Conservation (phyloP, 2,888 invertebrate species). For the Apodemia duryi region DNA sequence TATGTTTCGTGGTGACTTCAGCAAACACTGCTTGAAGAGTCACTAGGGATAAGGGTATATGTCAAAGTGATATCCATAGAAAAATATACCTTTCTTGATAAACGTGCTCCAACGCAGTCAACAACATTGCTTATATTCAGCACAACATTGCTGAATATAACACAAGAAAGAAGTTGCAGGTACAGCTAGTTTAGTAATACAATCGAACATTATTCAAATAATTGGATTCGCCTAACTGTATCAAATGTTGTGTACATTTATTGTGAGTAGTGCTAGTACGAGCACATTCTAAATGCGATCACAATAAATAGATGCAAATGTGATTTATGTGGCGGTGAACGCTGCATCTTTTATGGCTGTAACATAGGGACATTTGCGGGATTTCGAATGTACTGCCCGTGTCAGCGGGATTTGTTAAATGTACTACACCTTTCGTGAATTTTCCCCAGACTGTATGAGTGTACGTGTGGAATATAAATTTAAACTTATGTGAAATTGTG, state of each 20-base stretch:
- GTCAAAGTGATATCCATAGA: no score
- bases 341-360: slow-evolving; percentile 15
- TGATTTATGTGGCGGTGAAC: slow-evolving; percentile 20
- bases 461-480: background rate
- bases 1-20: no score
- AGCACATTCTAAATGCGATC: slow-evolving; percentile 27
- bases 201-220: background rate
- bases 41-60: no score
- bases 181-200: background rate
- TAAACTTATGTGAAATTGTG: background rate
- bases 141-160: no score
- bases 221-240: background rate
- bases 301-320: slow-evolving; percentile 41
- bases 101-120: no score
- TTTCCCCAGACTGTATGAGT: background rate
- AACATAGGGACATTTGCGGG: slow-evolving; percentile 9
- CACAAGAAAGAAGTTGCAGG: no score
- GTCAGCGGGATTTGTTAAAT: slow-evolving; percentile 10
- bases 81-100: no score
- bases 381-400: slow-evolving; percentile 7
- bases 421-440: slow-evolving; percentile 7
- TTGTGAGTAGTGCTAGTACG: background rate
- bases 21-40: no score
- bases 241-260: slow-evolving; percentile 2
- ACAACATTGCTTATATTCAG: no score